phyloP scores from a whole-genome alignment of 2,797 vertebrate genomes.

The Apogon hyalosoma region DNA sequence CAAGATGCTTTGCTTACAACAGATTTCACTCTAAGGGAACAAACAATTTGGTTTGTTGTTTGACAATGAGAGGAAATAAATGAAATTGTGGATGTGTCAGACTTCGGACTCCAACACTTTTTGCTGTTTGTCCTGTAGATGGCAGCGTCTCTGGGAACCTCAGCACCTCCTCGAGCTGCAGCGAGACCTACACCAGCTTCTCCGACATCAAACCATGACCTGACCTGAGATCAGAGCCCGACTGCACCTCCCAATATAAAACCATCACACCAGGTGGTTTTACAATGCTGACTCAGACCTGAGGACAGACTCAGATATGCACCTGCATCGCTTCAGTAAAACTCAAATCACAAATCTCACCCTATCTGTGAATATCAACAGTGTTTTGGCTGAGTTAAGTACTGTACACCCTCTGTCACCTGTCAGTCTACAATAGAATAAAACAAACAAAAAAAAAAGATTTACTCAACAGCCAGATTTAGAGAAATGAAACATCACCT shows the following conservation, averaged over 20 bases:
- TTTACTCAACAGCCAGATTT: too few relatives aligned
- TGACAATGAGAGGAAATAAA: too few relatives aligned
- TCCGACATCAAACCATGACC: constrained; percentile 88
- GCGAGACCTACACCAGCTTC: constrained; percentile 91
- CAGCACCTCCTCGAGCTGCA: constrained; percentile 95
- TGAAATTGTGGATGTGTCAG: too few relatives aligned
- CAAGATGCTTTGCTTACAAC: too few relatives aligned
- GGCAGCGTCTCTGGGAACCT: constrained; percentile 91
- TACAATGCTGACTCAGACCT: constrained; percentile 6
- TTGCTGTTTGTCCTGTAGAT: constrained; percentile 78
- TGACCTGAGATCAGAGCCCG: constrained; percentile 66
- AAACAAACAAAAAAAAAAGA: too few relatives aligned
- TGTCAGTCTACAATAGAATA: not conserved
- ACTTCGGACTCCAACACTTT: not conserved
- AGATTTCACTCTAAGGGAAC: too few relatives aligned
- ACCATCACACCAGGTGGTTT: constrained; percentile 5
- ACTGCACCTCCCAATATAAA: not conserved
- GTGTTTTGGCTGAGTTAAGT: constrained; percentile 8
- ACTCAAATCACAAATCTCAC: constrained; percentile 16
- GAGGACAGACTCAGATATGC: constrained; percentile 2
- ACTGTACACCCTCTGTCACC: not conserved
- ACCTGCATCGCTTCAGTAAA: not conserved
- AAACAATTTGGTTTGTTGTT: too few relatives aligned
- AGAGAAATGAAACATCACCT: too few relatives aligned
- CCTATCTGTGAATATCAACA: not conserved